Evolutionary conservation across 2,888 invertebrate species (phyloP), one percentile per base, ranked within the genome.

Genomic region (Ichneumoninae sp.): DNA sequence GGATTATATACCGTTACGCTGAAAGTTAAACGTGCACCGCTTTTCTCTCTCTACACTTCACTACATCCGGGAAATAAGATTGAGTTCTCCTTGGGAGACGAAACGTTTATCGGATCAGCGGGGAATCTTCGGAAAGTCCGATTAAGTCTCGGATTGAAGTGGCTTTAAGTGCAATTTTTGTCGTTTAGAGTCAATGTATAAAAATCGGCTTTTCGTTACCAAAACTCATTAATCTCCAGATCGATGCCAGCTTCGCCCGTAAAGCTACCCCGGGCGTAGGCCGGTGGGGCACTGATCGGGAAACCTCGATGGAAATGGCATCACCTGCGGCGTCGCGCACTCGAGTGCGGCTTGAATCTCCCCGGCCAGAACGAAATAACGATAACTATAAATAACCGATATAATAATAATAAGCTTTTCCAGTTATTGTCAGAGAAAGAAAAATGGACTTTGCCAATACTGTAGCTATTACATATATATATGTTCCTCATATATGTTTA

Each of bases 1-100:
- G 76, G 68, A 68, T 84, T 69, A 77, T 69, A 81, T 52, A 62
- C 68, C 60, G 44, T 77, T 81, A 13, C 19, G 44, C 13, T 72
- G 52, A 72, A 81, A 81, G 72, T 81, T 62, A 52, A 77, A 52
- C 10, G 68, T 33, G 66, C 62, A 30, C 44, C 52, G 19, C 47
- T 68, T 54, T 22, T 16, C 52, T 54, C 44, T 3, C n/a, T 22
- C 44, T 47, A 16, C 16, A 47, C 40, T 60, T 3, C 8, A 16
- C 66, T 80, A 30, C 36, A n/a, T 26, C 8, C 26, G 54, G 5
- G 33, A 22, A 84, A 72, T 81, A 77, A 54, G 54, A 77, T 81
- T 69, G 57, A 10, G 30, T 69, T n/a, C 26, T 30, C n/a, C 52
- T 57, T 40, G 80, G 40, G 30, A 60, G 44, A 68, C 52, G 33